Evolutionary conservation across 2,113 vertebrate genomes (phyloP).

Genomic region (Equus przewalskii): DNA sequence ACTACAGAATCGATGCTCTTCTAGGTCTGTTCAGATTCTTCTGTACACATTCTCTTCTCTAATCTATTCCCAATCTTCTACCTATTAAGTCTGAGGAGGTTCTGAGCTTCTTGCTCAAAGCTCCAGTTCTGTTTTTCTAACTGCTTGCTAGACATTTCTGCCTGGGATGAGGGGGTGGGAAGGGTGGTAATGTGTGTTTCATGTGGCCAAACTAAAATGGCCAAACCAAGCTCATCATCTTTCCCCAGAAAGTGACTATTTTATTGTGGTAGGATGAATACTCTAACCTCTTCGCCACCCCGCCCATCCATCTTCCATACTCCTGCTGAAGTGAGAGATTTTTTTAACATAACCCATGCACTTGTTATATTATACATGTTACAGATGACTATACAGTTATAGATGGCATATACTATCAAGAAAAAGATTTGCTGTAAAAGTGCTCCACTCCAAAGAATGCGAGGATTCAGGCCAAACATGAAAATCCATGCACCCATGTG

Average conservation of each 20-base stretch:
- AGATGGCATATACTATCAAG: neutral
- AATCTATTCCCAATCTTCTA: neutral
- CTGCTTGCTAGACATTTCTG: neutral
- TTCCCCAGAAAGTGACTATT: neutral
- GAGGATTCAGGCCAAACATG: neutral
- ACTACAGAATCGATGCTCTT: neutral
- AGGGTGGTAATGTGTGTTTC: neutral
- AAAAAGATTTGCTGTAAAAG: neutral
- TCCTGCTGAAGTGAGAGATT: neutral
- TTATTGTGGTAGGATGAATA: neutral
- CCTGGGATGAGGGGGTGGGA: neutral
- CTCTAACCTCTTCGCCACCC: neutral
- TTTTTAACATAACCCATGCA: neutral
- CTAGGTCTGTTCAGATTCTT: neutral
- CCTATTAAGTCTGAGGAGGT: neutral
- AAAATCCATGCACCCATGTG: neutral
- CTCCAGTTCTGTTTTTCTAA: neutral
- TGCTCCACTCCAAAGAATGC: neutral
- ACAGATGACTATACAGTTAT: neutral
- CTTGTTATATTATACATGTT: neutral
- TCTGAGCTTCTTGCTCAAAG: neutral
- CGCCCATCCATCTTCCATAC: neutral
- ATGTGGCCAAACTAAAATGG: neutral
- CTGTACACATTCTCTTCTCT: neutral
- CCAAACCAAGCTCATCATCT: neutral